phyloP scores from a whole-genome alignment of 2,113 vertebrate species.

The Carassius gibelio region DNA sequence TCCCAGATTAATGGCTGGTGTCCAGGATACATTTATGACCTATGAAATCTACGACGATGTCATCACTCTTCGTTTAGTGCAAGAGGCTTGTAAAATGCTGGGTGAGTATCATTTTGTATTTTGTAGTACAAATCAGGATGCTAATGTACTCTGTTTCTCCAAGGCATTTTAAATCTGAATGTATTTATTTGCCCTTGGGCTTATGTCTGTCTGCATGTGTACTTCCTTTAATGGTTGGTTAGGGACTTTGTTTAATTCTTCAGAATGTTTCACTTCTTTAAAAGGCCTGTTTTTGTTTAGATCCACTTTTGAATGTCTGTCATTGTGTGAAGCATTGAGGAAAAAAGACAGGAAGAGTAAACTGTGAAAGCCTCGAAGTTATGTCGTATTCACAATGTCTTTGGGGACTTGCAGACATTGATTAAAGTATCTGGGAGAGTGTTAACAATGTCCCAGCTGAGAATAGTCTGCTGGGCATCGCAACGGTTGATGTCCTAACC shows the following conservation, averaged over 20 bases:
- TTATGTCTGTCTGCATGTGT: not conserved
- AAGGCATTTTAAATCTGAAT: not conserved
- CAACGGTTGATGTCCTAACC: conserved; percentile 12
- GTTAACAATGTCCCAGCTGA: conserved; percentile 63
- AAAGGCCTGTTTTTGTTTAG: conserved; percentile 14
- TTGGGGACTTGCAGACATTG: conserved; percentile 45
- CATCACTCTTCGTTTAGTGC: conserved; percentile 74
- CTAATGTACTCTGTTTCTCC: not conserved
- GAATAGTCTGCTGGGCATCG: conserved; percentile 30
- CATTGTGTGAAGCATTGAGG: not conserved
- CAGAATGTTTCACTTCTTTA: conserved; percentile 16
- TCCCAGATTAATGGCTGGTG: conserved; percentile 65
- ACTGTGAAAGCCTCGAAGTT: conserved; percentile 7
- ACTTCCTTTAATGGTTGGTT: not conserved
- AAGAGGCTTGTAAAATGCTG: conserved; percentile 73
- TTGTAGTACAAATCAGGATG: too few species aligned
- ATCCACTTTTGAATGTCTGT: conserved; percentile 12
- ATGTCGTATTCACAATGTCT: conserved; percentile 10
- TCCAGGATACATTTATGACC: conserved; percentile 78
- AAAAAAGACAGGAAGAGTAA: not conserved
- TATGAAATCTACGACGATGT: conserved; percentile 76
- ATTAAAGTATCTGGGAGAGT: conserved; percentile 38
- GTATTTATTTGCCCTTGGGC: not conserved
- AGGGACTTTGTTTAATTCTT: conserved; percentile 8
- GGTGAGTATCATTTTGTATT: conserved; percentile 63